phyloP scores from a whole-genome alignment of 2,797 vertebrate species.

The Pseudotriccus pelzelni region DNA sequence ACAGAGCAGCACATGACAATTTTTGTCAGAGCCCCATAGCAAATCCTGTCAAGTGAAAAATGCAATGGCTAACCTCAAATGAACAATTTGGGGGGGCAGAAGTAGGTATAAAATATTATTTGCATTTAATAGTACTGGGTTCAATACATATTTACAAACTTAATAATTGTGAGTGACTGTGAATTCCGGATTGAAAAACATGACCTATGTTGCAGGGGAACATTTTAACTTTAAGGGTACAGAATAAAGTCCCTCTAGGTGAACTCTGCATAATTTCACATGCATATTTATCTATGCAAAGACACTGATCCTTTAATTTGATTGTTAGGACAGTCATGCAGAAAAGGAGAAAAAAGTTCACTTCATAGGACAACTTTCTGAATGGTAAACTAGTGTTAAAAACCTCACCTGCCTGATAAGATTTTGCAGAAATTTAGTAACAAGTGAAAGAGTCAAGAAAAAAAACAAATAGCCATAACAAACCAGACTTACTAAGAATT shows the following conservation, averaged over 20 bases:
- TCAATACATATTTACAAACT: neutral
- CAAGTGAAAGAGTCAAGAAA: neutral
- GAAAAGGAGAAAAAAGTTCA: neutral
- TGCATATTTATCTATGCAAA: neutral
- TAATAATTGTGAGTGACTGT: neutral
- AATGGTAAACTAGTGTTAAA: neutral
- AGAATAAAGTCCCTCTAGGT: neutral
- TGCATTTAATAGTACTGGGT: neutral
- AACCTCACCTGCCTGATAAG: neutral
- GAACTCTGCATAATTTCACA: neutral
- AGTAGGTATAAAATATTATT: neutral
- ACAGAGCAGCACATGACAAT: neutral
- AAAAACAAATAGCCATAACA: neutral
- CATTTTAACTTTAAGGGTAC: neutral
- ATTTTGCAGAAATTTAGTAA: neutral
- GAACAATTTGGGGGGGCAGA: neutral
- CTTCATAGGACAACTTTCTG: neutral
- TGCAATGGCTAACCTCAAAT: neutral
- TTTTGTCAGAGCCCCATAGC: neutral
- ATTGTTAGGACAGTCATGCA: neutral
- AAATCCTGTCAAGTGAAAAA: neutral
- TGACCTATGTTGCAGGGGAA: neutral
- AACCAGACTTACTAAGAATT: neutral
- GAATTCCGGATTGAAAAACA: neutral
- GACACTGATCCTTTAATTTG: neutral